Percentiles rank a stretch among this genome's conserved stretches.
Conservation (phyloP, 2,888 invertebrate genomes). For the Meteorus cinctellus region DNA sequence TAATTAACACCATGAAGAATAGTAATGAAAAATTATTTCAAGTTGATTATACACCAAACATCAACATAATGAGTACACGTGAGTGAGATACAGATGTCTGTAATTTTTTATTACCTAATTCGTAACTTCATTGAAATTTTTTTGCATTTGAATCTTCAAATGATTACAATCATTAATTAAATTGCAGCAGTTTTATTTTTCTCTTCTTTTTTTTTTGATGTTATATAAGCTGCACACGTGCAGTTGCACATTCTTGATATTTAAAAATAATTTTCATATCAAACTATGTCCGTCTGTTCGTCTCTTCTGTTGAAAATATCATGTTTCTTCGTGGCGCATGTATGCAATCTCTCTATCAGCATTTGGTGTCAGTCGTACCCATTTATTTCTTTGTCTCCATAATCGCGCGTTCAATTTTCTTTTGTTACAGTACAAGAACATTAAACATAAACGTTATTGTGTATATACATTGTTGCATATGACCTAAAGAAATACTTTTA, state of each 20-base stretch:
- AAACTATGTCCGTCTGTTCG: background rate
- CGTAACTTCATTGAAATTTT: too few relatives aligned
- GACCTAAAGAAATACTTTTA: background rate
- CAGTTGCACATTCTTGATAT: background rate
- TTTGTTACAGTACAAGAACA: background rate
- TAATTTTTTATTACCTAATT: background rate
- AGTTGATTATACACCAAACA: slow-evolving; percentile 5
- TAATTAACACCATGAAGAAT: slow-evolving; percentile 6
- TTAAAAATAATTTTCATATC: background rate
- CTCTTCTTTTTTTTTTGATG: background rate
- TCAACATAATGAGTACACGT: slow-evolving; percentile 12
- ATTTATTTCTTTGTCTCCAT: background rate
- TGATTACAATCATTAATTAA: too few relatives aligned
- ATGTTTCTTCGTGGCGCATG: background rate
- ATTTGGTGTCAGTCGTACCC: background rate
- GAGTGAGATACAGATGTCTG: background rate
- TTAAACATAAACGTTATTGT: background rate
- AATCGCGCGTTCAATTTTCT: background rate
- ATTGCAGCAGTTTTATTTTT: too few relatives aligned
- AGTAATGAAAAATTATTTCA: slow-evolving; percentile 10
- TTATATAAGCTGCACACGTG: background rate
- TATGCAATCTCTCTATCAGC: background rate
- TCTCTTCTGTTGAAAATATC: background rate
- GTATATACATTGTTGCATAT: background rate
- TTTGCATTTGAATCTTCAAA: too few relatives aligned